These are phyloP conservation scores for Drosophila kohkoa DNA, from an alignment of 1,140 invertebrate genomes.

Conservation along the genomic window DNA sequence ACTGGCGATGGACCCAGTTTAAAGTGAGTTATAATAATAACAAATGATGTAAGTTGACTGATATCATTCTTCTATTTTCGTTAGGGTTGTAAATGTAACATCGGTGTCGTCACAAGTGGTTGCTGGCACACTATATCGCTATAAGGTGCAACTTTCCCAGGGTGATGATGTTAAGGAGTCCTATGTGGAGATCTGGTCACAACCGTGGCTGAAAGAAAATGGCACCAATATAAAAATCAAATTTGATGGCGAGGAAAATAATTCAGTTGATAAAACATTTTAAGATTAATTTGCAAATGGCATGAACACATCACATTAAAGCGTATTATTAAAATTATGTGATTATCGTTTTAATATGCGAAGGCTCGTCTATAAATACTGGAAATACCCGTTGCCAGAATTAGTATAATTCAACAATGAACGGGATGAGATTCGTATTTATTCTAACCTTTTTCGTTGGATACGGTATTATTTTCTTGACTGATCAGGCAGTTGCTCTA, in stretches of 20 bases:
- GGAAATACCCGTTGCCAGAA: too few relatives aligned
- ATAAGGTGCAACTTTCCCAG: constrained; percentile 60
- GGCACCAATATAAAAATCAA: constrained; percentile 20
- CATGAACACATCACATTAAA: background rate
- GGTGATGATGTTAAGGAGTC: constrained; percentile 50
- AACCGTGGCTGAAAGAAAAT: constrained; percentile 19
- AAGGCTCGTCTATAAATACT: too few relatives aligned
- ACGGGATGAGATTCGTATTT: too few relatives aligned
- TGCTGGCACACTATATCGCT: constrained; percentile 50
- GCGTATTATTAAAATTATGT: background rate
- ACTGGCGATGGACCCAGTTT: constrained; percentile 51
- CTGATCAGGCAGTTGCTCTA: too few relatives aligned
- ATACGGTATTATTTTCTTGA: too few relatives aligned
- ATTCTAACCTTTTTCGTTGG: too few relatives aligned
- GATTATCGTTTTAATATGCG: background rate
- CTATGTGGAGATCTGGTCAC: constrained; percentile 53
- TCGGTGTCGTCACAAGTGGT: constrained; percentile 60
- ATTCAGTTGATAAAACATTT: constrained; percentile 9
- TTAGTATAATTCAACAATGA: too few relatives aligned
- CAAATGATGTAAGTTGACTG: background rate
- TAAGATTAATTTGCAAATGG: background rate
- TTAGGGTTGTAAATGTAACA: constrained; percentile 53
- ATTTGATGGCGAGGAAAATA: constrained; percentile 6
- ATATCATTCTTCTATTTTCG: background rate
- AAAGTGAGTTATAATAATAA: constrained; percentile 33